These are phyloP conservation scores for Folsomia candida DNA, from an alignment of 2,888 invertebrate species.

Conservation along the genomic window DNA sequence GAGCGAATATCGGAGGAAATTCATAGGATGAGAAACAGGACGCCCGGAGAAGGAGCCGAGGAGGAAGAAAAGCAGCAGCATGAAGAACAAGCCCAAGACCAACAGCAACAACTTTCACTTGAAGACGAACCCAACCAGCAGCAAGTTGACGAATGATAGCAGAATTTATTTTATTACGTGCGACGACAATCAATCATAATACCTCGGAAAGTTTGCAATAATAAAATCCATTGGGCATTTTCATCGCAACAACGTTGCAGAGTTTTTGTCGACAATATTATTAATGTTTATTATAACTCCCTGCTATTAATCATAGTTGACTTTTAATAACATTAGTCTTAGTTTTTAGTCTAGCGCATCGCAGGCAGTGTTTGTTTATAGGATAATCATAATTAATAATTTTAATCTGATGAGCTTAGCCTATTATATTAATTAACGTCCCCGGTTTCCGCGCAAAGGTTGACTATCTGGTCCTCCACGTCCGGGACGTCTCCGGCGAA, in stretches of 20 bases:
- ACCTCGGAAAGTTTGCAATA: slow-evolving; percentile 1
- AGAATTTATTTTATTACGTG: slow-evolving; percentile 17
- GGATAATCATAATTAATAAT: slow-evolving; percentile 17
- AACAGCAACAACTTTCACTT: too few relatives aligned
- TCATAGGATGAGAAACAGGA: slow-evolving; percentile 66
- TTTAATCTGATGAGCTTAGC: not conserved
- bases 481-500: slow-evolving; percentile 78
- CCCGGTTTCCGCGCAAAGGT: slow-evolving; percentile 66
- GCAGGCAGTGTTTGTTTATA: slow-evolving; percentile 11
- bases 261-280: not conserved
- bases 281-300: not conserved
- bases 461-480: slow-evolving; percentile 72
- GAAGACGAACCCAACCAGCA: not conserved
- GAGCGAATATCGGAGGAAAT: slow-evolving; percentile 92
- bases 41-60: slow-evolving; percentile 57
- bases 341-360: slow-evolving; percentile 12
- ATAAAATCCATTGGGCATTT: slow-evolving; percentile 14
- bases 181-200: slow-evolving; percentile 22
- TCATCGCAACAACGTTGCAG: not conserved
- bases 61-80: slow-evolving; percentile 65
- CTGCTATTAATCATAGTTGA: slow-evolving; percentile 5
- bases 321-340: slow-evolving; percentile 19
- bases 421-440: slow-evolving; percentile 1
- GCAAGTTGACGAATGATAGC: slow-evolving; percentile 17
- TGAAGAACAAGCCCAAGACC: slow-evolving; percentile 64